Evolutionary conservation across 2,888 invertebrate genomes (phyloP), one percentile per base, ranked within the genome.

Genomic region (Hypolimnas misippus): DNA sequence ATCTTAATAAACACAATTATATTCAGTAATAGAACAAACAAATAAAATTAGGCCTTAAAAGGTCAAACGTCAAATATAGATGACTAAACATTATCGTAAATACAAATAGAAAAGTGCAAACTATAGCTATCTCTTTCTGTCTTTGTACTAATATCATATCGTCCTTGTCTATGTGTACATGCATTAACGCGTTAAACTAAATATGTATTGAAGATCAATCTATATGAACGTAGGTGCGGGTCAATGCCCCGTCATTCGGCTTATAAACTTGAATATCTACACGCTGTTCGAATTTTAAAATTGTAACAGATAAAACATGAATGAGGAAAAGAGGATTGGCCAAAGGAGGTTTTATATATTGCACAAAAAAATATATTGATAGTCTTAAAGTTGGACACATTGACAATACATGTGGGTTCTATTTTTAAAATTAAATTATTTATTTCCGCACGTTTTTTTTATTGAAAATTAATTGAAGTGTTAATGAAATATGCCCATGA

Each of bases 181-280:
- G 61, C 29, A 40, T 35, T 42, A 62, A 17, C 42, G 56, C 16
- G 44, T 59, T 51, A 25, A 25, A 33, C 52, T 38, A 56, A 56
- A 60, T 46, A 57, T 40, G 44, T 46, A 46, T 46, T 60, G 52
- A 60, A 33, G 56, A 64, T 66, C 59, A 63, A 66, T 63, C 56
- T 59, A 16, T 29, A 38, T 40, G 56, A 16, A 50, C 53, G 65
- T 64, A 62, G 66, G 64, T 46, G 65, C 54, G 57, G 66, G 67
- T 66, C 67, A 62, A 55, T 55, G 64, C 33, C 63, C 63, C 16
- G 19, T 12, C 44, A 17, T 42, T 46, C 19, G 19, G 12, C 44
- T 46, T 21, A 40, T 46, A 44, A 38, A 53, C 63, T 63, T 57
- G 58, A 59, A 59, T 46, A 44, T 44, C 8, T 57, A 46, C 49